Percentiles rank a stretch among this genome's conserved stretches.
Evolutionary conservation across 2,888 invertebrate species (phyloP).

Genomic region (Isotomurus palustris): DNA sequence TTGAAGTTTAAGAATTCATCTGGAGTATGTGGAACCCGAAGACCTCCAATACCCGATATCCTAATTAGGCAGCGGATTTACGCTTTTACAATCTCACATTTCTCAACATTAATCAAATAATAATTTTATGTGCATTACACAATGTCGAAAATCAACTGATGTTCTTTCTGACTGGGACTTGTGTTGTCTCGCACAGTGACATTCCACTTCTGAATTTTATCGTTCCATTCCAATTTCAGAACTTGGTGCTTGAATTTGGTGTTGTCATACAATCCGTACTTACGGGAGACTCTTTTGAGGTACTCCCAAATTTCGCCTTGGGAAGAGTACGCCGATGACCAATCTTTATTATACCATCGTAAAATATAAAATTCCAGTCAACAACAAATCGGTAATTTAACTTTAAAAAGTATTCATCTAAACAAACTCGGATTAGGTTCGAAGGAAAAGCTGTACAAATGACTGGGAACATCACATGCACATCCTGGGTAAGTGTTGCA

Average conservation of each 20-base stretch:
- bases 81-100: neutral
- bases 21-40: slow-evolving; percentile 33
- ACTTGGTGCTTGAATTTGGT: slow-evolving; percentile 30
- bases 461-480: slow-evolving; percentile 14
- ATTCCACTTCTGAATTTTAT: slow-evolving; percentile 20
- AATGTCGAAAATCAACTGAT: slow-evolving; percentile 15
- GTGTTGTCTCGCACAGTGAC: slow-evolving; percentile 9
- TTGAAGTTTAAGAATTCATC: slow-evolving; percentile 26
- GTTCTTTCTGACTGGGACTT: neutral
- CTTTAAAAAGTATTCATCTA: neutral
- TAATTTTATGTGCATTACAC: slow-evolving; percentile 11
- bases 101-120: slow-evolving; percentile 1
- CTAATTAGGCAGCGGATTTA: slow-evolving; percentile 7
- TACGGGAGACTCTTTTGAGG: slow-evolving; percentile 19
- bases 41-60: slow-evolving; percentile 24
- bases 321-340: slow-evolving; percentile 19
- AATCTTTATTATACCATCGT: slow-evolving; percentile 14
- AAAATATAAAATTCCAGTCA: neutral
- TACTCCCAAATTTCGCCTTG: slow-evolving; percentile 32
- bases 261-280: slow-evolving; percentile 26
- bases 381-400: neutral
- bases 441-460: slow-evolving; percentile 19
- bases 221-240: slow-evolving; percentile 26
- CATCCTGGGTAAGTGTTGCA: slow-evolving; percentile 19
- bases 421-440: slow-evolving; percentile 20